phyloP scores from a whole-genome alignment of 2,888 invertebrate genomes.

The Cylloceria caligata region DNA sequence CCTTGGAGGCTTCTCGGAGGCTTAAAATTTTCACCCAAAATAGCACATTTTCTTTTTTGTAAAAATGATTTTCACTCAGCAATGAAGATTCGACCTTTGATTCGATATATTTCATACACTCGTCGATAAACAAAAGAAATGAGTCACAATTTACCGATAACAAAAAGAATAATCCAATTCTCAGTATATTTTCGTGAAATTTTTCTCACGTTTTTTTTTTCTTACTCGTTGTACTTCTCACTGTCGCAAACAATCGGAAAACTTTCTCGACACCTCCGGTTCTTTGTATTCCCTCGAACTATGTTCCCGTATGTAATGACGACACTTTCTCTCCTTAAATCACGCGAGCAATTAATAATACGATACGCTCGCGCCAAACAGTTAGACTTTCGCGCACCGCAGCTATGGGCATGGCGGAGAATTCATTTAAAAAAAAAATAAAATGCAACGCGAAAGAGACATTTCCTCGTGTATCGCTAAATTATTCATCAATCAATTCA shows the following conservation, averaged over 20 bases:
- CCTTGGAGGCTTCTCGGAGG: conserved; percentile 3
- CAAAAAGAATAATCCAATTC: too few relatives aligned
- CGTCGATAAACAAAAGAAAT: neutral
- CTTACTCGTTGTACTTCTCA: conserved; percentile 1
- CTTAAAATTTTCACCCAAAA: conserved; percentile 14
- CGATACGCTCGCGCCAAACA: neutral
- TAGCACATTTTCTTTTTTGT: neutral
- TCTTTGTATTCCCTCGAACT: conserved; percentile 30
- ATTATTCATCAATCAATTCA: conserved; percentile 12
- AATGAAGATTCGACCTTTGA: neutral
- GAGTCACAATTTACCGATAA: neutral
- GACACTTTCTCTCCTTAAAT: conserved; percentile 10
- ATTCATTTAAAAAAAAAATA: neutral
- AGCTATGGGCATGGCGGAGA: neutral
- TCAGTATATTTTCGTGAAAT: conserved; percentile 28
- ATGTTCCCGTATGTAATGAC: neutral
- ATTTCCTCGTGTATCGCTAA: neutral
- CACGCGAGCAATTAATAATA: conserved; percentile 10
- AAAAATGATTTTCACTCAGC: neutral
- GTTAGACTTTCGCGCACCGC: neutral
- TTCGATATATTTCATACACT: neutral
- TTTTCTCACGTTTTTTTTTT: conserved; percentile 10
- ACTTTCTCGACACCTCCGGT: conserved; percentile 15
- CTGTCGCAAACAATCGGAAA: conserved; percentile 18
- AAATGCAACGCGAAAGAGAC: neutral